Evolutionary conservation across 2,888 invertebrate genomes (phyloP), one percentile per base, ranked within the genome.

Genomic region (Myopa testacea): DNA sequence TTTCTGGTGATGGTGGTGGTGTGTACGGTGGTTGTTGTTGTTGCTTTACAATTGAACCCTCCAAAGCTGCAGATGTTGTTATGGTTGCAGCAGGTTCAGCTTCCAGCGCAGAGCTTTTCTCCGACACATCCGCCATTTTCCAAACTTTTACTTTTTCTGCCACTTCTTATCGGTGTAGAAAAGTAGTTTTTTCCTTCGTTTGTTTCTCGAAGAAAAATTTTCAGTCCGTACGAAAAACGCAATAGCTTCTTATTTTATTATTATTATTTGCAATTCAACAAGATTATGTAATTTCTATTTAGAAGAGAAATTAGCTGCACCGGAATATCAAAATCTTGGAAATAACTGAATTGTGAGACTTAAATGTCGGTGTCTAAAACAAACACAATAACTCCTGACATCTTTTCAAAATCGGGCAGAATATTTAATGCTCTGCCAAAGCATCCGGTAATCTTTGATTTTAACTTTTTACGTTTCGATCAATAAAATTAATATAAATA

Each of bases 91-190:
- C 81, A 80, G 84, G 79, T 79, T 81, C 81, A 83, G 82, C 87
- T 85, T 87, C 87, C 86, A 87, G 80, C 79, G 83, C 80, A 76
- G 85, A 88, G 88, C 87, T 88, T 88, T 87, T 88, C 85, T 87
- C 87, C 86, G 88, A 83, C 81, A 87, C 84, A 84, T 87, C 87
- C 86, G 87, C 87, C 87, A 87, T 87, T 83, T 83, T 86, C 73
- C 26, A 26, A 62, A 70, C 78, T 77, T 63, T 55, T 50, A 60
- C 71, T 68, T 75, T 77, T 73, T 62, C 45, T 70, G 68, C 75
- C 37, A 19, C 63, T 63, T 75, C 50, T 45, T 71, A 16, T 14
- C 14, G 16, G 19, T 55, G 55, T 50, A 45, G 67, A 63, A 34
- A 70, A 71, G 34, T 74, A 52, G 70, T 67, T 76, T 76, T 55